Percentiles rank a stretch among this genome's conserved stretches.
Evolutionary conservation across 1,140 invertebrate species (phyloP).

Genomic region (Brachionus asplanchnoidis): DNA sequence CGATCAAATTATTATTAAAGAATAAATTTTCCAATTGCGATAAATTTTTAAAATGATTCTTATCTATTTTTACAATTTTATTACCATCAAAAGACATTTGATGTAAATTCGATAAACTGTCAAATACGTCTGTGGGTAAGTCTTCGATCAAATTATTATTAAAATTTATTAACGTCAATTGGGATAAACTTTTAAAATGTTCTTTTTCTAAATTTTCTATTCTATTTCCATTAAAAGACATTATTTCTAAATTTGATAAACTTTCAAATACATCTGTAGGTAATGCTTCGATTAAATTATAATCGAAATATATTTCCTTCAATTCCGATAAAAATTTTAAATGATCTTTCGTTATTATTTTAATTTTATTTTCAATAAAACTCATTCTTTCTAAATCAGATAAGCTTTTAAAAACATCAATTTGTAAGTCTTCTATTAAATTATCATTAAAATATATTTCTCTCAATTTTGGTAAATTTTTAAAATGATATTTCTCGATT

Average conservation of each 20-base stretch:
- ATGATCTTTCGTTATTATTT: not conserved
- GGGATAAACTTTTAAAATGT: not conserved
- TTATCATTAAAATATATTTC: too few relatives aligned
- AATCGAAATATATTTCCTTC: not conserved
- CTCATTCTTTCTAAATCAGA: not conserved
- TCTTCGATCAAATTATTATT: not conserved
- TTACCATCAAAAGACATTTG: not conserved
- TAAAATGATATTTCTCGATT: not conserved
- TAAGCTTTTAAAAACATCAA: not conserved
- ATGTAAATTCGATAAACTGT: not conserved
- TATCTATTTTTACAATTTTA: not conserved
- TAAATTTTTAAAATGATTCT: not conserved
- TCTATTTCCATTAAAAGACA: not conserved
- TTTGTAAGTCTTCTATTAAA: too few relatives aligned
- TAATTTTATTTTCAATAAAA: not conserved
- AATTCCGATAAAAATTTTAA: not conserved
- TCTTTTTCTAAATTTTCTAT: not conserved
- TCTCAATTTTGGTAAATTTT: too few relatives aligned
- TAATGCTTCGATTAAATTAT: not conserved
- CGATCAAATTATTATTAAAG: not conserved
- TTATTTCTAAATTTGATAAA: not conserved
- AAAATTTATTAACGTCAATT: not conserved
- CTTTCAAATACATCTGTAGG: not conserved
- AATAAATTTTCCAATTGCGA: not conserved
- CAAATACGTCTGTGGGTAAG: not conserved